Base-by-base conservation (phyloP, 2,797 vertebrate genomes). In the Zenarchopterus dispar region DNA sequence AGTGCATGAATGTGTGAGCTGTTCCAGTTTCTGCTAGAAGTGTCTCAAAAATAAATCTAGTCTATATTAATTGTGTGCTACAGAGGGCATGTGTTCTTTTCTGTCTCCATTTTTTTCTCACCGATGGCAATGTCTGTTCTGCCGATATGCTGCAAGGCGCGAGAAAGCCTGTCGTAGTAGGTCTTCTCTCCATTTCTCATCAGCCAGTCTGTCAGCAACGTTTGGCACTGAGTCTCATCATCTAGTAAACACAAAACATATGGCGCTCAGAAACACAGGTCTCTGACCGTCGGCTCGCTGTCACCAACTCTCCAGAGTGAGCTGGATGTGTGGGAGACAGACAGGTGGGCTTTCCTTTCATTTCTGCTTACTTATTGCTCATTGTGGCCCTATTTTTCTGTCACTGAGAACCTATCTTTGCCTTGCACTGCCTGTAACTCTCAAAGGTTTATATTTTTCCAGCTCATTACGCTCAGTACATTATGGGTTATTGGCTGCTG, bases 121-220 rank as follows among this genome's bases (percentile, higher is more conserved):
- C 93, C 93, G 16, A 87, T 56, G 43, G 95, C 93, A 2, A 96
- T 84, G 77, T 97, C 96, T 0, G 89, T 80, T 48, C 96, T 94
- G 17, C 95, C 94, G 1, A 96, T 88, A 15, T 81, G 89, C 43
- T 74, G 91, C 59, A 97, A 89, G 73, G 89, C 90, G 0, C 91
- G 91, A 5, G 88, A 87, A 62, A 98, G 86, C 18, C 90, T 92
- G 88, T 97, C 95, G 85, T 94, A 95, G 64, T 94, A 91, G 1
- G 78, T 90, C 50, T 50, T 56, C 16, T 91, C 22, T 0, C 93
- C 93, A 0, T 87, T 58, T 0, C 36, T 70, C 28, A 53, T 50
- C 84, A 97, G 80, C 96, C 95, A 96, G 39, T 17, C 63, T 54
- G 72, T 88, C 69, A 97, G 88, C 0, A 73, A 73, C 1, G 81